These are phyloP conservation scores for Mycetomoellerius zeteki DNA, from an alignment of 1,140 invertebrate genomes.

Conservation along the genomic window DNA sequence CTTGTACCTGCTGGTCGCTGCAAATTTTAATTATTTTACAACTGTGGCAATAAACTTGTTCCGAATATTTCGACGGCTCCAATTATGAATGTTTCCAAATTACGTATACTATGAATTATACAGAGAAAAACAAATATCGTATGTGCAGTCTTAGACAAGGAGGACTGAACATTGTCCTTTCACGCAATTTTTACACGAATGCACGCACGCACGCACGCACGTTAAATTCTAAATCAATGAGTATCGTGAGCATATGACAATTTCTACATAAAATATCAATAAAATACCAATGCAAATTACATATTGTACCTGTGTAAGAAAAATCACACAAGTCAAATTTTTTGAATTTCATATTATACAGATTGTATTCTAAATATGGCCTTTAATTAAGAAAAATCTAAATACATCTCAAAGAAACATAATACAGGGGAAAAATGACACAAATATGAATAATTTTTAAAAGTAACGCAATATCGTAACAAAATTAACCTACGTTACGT, in stretches of 20 bases:
- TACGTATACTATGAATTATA: background rate
- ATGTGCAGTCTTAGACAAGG: no score
- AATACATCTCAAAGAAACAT: no score
- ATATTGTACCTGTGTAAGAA: background rate
- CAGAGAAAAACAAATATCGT: background rate
- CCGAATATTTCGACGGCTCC: background rate
- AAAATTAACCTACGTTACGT: no score
- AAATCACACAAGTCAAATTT: no score
- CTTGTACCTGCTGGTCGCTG: slow-evolving; percentile 6
- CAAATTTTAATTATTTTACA: background rate
- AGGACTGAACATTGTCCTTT: no score
- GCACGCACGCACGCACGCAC: background rate
- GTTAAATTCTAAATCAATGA: slow-evolving; percentile 70
- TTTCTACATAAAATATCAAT: slow-evolving; percentile 45
- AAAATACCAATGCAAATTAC: background rate
- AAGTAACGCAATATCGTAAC: no score
- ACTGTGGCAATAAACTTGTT: background rate
- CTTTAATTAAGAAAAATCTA: no score
- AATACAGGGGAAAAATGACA: no score
- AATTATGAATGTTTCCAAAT: slow-evolving; percentile 13
- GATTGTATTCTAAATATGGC: no score
- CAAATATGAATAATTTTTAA: no score
- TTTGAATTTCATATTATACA: no score
- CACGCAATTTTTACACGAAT: no score
- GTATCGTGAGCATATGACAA: slow-evolving; percentile 59